Percentiles rank a stretch among this genome's conserved stretches.
Conservation (phyloP, 2,113 vertebrate species). For the Alligator mississippiensis region DNA sequence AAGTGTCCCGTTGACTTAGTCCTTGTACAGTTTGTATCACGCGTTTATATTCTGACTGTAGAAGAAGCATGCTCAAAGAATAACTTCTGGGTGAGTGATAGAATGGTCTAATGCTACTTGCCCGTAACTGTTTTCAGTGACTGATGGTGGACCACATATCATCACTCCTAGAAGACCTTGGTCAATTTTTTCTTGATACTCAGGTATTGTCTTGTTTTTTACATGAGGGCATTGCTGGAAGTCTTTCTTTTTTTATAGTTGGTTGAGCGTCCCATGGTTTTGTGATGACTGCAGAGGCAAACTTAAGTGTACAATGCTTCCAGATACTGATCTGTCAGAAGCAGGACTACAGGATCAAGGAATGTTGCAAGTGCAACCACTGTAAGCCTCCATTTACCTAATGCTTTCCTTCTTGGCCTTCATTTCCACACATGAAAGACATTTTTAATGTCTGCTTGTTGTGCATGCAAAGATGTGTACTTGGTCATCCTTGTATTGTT, state of each 20-base stretch:
- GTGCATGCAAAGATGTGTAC: background rate
- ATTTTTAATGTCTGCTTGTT: background rate
- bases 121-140: slow-evolving; percentile 27
- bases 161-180: slow-evolving; percentile 40
- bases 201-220: slow-evolving; percentile 6
- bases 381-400: background rate
- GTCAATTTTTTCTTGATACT: slow-evolving; percentile 37
- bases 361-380: too few species aligned
- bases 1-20: too few species aligned
- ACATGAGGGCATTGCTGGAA: slow-evolving; percentile 31
- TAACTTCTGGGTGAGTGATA: background rate
- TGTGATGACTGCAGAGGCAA: background rate
- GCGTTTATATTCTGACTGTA: too few species aligned
- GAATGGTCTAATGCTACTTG: slow-evolving; percentile 47
- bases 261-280: background rate
- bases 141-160: slow-evolving; percentile 41
- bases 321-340: background rate
- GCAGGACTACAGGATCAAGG: too few species aligned
- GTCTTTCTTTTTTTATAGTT: background rate
- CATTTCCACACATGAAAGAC: too few species aligned
- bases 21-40: too few species aligned
- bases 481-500: background rate
- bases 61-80: too few species aligned
- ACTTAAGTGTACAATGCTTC: background rate
- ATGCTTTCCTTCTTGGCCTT: background rate